Conservation (phyloP, 2,113 vertebrate genomes). For the Mormoops blainvillei region DNA sequence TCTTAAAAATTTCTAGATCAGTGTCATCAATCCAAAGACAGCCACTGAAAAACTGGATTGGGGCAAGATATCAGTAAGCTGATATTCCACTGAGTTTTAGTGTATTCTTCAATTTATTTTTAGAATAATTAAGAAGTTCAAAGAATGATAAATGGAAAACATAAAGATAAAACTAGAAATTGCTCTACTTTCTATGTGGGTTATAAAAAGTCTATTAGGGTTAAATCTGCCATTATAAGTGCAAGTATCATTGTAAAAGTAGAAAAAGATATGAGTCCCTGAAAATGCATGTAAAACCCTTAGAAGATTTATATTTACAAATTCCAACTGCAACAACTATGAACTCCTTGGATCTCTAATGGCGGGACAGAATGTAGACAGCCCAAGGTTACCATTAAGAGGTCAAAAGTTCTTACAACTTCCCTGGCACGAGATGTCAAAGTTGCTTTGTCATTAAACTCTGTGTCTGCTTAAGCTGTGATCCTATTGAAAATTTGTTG, state of each 20-base stretch:
- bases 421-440: not conserved
- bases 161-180: not conserved
- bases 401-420: not conserved
- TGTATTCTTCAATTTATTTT: not conserved
- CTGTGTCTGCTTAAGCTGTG: not conserved
- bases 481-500: not conserved
- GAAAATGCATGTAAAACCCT: not conserved
- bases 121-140: not conserved
- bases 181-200: not conserved
- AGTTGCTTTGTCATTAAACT: not conserved
- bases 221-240: not conserved
- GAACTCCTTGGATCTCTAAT: not conserved
- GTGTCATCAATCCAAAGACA: not conserved
- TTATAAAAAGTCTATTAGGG: not conserved
- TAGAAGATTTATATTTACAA: not conserved
- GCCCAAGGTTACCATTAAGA: not conserved
- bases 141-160: slow-evolving; percentile 13
- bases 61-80: not conserved
- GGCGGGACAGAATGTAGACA: not conserved
- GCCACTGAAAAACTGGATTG: not conserved
- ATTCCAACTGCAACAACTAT: not conserved
- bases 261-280: not conserved
- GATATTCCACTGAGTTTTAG: not conserved
- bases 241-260: not conserved
- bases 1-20: slow-evolving; percentile 18